These are phyloP conservation scores for Chelon labrosus DNA, from an alignment of 2,797 vertebrate species.

Conservation along the genomic window DNA sequence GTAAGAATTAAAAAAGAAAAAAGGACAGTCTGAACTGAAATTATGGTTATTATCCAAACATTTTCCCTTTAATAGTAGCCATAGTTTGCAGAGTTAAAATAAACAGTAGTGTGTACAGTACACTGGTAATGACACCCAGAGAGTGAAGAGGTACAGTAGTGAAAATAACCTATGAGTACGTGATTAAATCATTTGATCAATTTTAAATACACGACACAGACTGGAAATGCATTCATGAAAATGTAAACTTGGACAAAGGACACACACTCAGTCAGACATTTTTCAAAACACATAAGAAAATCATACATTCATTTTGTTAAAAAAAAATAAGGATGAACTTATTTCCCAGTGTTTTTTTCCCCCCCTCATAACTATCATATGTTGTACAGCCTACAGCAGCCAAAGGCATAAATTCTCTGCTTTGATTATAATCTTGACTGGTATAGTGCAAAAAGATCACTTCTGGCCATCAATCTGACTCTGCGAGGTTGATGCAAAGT, in stretches of 20 bases:
- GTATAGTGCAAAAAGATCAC: background rate
- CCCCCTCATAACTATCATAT: too few relatives aligned
- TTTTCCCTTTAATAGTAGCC: conserved; percentile 53
- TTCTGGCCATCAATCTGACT: background rate
- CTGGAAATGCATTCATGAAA: conserved; percentile 4
- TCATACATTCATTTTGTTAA: background rate
- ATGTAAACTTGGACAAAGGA: conserved; percentile 14
- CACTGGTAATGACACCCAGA: conserved; percentile 6
- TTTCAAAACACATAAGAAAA: background rate
- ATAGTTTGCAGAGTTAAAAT: conserved; percentile 19
- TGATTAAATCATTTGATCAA: background rate
- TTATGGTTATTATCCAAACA: conserved; percentile 52
- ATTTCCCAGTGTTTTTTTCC: conserved; percentile 15
- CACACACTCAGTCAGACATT: background rate
- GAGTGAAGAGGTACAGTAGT: background rate
- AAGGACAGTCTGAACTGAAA: conserved; percentile 17
- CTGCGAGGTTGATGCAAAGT: background rate
- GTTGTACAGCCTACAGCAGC: background rate
- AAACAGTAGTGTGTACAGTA: conserved; percentile 7
- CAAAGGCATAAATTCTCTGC: background rate
- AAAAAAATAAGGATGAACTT: background rate
- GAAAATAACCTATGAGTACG: background rate
- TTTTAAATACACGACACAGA: background rate
- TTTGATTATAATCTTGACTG: background rate
- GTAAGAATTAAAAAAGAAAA: background rate